Evolutionary conservation across 1,140 invertebrate species (phyloP).

Genomic region (Drosophila kikkawai): DNA sequence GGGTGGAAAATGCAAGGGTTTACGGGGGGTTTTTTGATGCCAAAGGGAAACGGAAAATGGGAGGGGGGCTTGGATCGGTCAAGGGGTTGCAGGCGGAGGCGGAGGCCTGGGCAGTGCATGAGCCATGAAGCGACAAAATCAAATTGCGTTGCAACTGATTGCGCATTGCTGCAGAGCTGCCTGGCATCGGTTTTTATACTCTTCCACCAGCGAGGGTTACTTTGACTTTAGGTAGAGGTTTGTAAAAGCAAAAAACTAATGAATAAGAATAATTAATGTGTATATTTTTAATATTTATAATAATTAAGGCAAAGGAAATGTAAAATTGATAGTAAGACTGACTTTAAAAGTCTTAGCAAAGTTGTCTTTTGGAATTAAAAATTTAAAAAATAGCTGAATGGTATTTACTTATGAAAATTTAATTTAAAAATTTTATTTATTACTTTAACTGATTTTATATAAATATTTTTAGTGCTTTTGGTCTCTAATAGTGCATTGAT

Average conservation of each 20-base stretch:
- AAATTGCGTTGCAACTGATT: constrained; percentile 82
- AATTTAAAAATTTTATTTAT: not conserved
- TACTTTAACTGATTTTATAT: too few relatives aligned
- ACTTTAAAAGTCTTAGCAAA: too few relatives aligned
- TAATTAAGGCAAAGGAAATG: not conserved
- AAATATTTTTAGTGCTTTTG: too few relatives aligned
- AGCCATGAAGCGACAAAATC: constrained; percentile 82
- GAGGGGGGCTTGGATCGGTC: not conserved
- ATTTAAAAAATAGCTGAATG: too few relatives aligned
- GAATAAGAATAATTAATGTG: not conserved
- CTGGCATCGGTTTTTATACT: constrained; percentile 6
- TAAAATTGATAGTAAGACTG: too few relatives aligned
- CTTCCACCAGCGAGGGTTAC: not conserved
- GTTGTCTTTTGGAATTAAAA: too few relatives aligned
- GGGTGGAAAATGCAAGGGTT: constrained; percentile 29
- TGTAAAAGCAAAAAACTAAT: not conserved
- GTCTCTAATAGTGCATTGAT: not conserved
- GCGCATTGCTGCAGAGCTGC: constrained; percentile 62
- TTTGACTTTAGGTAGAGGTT: not conserved
- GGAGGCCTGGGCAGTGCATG: constrained; percentile 34
- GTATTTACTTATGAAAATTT: not conserved
- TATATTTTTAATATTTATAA: too few relatives aligned
- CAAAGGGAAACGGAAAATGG: not conserved
- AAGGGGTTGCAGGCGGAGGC: not conserved
- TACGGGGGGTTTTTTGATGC: not conserved